Evolutionary conservation across 2,888 invertebrate species (phyloP), one percentile per base, ranked within the genome.

Genomic region (Spicauda simplicius): DNA sequence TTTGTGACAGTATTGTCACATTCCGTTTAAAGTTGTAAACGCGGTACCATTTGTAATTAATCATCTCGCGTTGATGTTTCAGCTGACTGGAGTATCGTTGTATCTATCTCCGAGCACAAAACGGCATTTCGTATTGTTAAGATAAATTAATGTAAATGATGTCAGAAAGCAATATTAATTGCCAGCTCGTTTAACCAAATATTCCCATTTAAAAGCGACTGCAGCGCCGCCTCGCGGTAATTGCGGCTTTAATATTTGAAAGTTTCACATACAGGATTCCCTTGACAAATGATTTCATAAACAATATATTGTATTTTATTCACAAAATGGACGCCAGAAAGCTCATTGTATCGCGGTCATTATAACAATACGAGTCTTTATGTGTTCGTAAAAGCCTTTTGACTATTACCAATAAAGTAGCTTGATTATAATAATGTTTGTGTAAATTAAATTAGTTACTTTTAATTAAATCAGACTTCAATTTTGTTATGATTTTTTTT

Each of bases 111-210:
- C 81, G 80, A 81, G 78, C 25, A 25, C 78, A 80, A 79, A 80
- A 83, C 81, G 80, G 25, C 25, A 25, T 76, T 80, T 81, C 80
- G 83, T 85, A 86, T 87, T 87, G 87, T 87, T 84, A 83, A 84
- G 83, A 84, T 80, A 83, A 87, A 89, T 88, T 87, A 86, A 88
- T 87, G 86, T 74, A 80, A 78, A 79, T 78, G 74, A 82, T 80
- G 83, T 81, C 84, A 82, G 80, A 80, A 85, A 85, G 78, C 82
- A 74, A 83, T 85, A 87, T 87, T 85, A 87, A 86, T 88, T 83
- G 83, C 82, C 74, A 74, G 76, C 77, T 80, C 79, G 75, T 81
- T 83, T 77, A 76, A 75, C 77, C 80, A 83, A 83, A 63, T 63
- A 55, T 63, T 55, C 63, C 55, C 63, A 84, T 84, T 64, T 50